Evolutionary conservation across 2,113 vertebrate species (phyloP).

Genomic region (Muntiacus reevesi): DNA sequence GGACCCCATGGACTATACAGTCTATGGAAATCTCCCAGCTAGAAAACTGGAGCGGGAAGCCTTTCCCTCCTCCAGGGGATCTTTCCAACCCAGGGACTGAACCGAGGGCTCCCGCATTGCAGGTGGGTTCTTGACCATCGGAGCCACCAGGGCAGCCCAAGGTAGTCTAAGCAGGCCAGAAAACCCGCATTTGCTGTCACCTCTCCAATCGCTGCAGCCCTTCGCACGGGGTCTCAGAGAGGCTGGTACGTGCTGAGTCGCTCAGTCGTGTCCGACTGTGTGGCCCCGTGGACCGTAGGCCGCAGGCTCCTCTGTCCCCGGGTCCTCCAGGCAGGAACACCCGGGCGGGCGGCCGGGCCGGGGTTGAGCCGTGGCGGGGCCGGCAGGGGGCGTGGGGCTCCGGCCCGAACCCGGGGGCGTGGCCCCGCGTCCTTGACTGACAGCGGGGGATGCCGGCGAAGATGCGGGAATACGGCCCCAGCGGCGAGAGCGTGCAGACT

Average conservation of each 20-base stretch:
- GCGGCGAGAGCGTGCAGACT: neutral
- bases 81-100: fast-evolving
- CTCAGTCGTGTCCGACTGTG: neutral
- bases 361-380: neutral
- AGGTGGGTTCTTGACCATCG: neutral
- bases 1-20: neutral
- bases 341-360: neutral
- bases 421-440: constrained; percentile 37
- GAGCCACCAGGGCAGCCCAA: neutral
- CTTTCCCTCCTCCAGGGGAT: neutral
- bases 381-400: constrained; percentile 6
- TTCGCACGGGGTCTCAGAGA: neutral
- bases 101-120: neutral
- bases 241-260: neutral
- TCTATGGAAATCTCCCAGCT: neutral
- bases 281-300: neutral
- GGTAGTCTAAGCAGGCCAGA: neutral
- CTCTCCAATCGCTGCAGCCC: neutral
- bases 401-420: neutral
- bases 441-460: neutral
- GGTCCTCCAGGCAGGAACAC: neutral
- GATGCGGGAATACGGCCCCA: constrained; percentile 39
- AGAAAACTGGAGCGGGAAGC: neutral
- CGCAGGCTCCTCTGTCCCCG: neutral
- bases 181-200: neutral